These are phyloP conservation scores for Ecliptopera silaceata DNA, from an alignment of 2,888 invertebrate genomes.

Conservation along the genomic window DNA sequence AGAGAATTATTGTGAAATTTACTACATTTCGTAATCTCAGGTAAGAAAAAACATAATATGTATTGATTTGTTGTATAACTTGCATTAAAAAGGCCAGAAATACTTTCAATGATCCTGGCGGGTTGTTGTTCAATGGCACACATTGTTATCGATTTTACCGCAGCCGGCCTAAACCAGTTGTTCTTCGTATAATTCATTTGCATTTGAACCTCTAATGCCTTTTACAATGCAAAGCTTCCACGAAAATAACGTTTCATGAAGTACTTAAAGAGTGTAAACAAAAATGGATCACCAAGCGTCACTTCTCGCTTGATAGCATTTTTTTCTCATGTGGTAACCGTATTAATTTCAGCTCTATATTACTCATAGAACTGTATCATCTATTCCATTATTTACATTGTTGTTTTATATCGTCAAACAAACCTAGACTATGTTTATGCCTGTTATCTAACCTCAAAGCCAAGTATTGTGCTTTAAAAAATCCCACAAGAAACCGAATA, in stretches of 20 bases:
- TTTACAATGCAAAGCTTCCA: not conserved
- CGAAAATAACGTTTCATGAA: not conserved
- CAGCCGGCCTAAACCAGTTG: constrained; percentile 9
- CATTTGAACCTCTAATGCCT: not conserved
- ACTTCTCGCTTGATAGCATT: no score
- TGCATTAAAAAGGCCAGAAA: not conserved
- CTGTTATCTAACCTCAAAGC: no score
- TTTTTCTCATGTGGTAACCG: no score
- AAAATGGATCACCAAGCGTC: no score
- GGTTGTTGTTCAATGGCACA: not conserved
- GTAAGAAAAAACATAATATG: constrained; percentile 1
- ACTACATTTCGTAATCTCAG: constrained; percentile 1
- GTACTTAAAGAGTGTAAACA: no score
- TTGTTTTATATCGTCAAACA: no score
- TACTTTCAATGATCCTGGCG: not conserved
- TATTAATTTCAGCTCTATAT: no score
- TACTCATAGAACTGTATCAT: no score
- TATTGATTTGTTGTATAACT: not conserved
- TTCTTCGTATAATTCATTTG: not conserved
- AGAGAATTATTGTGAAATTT: not conserved
- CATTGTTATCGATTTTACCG: constrained; percentile 14
- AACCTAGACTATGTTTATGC: no score
- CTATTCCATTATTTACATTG: no score
- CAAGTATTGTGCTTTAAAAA: no score
- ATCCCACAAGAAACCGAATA: no score